phyloP scores from a whole-genome alignment of 2,888 invertebrate genomes.

The Epinotia ramella region DNA sequence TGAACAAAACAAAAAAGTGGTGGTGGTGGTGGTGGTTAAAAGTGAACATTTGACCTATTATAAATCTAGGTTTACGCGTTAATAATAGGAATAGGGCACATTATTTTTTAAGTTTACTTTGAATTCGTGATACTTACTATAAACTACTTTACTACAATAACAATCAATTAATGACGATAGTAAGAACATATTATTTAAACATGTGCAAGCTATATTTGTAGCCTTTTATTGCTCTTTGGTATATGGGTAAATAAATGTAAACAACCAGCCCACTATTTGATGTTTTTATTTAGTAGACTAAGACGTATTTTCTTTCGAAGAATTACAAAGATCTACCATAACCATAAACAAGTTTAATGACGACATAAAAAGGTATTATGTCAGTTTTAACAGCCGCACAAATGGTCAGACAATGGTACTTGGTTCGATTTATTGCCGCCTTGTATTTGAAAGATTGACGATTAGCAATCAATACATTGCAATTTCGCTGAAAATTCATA shows the following conservation, averaged over 20 bases:
- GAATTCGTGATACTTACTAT: too few relatives aligned
- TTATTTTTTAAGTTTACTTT: too few relatives aligned
- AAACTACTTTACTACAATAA: too few relatives aligned
- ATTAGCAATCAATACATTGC: constrained; percentile 36
- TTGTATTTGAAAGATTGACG: constrained; percentile 33
- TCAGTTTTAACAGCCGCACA: constrained; percentile 40
- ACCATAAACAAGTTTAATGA: constrained; percentile 44
- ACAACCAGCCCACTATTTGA: neutral
- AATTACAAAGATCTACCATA: constrained; percentile 36
- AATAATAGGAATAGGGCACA: too few relatives aligned
- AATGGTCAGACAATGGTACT: constrained; percentile 43
- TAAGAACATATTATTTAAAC: too few relatives aligned
- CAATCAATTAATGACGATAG: too few relatives aligned
- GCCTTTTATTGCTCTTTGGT: neutral
- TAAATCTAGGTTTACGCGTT: too few relatives aligned
- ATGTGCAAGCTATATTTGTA: too few relatives aligned
- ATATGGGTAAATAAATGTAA: neutral
- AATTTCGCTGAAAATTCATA: neutral
- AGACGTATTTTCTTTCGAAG: constrained; percentile 25
- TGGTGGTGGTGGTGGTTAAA: too few relatives aligned
- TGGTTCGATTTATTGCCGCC: constrained; percentile 36
- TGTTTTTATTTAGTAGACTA: neutral
- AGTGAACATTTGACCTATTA: too few relatives aligned
- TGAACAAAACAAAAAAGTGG: too few relatives aligned
- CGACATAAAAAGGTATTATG: constrained; percentile 44